Evolutionary conservation across 30 jellyfish, hydroid and myxozoan species (phyloP), one percentile per base, ranked within the genome.

Genomic region (Hydra vulgaris): DNA sequence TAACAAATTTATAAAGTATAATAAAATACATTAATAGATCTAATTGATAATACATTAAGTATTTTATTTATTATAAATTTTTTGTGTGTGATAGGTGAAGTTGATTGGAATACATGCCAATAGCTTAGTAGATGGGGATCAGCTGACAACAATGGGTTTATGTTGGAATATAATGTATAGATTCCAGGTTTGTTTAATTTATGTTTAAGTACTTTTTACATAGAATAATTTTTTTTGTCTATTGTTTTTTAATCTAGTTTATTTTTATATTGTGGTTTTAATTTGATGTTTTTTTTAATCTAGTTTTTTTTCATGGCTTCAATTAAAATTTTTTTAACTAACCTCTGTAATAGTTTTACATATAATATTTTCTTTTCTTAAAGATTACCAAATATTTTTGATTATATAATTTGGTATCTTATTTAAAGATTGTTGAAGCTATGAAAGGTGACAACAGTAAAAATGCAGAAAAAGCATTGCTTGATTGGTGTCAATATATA

Each of bases 161-260:
- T 68, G 95, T 19, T 92, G 98, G 98, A 92, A 92, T 70, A 84
- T 92, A 72, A 92, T 92, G 16, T 84, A 92, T 83, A 83, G 89
- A 26, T 92, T 92, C 66, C 98, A 92, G 95, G 98, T 84, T 76
- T 12, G 69, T 4, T 27, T 61, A 66, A 21, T 1, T 5, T 21
- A 17, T n/a, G 7, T 19, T 53, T n/a, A n/a, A n/a, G n/a, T 71
- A 69, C 27, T 69, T 3, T 3, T 69, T 21, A 3, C 26, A 69
- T 24, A 21, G 40, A 15, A 5, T 8, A 69, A 69, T 24, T 69
- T 21, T 21, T 24, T 1, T 69, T 69, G 76, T 24, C 40, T 3
- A 69, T 69, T 69, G 40, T 69, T 69, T 21, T 69, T 69, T 69
- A 21, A 69, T 21, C 5, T 40, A 3, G 61, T 40, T 40, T 40